A percentile compares a stretch with the other conserved stretches of the same genome.
Evolutionary conservation across 2,797 vertebrate species (phyloP).

Genomic region (Gallinago stenura): DNA sequence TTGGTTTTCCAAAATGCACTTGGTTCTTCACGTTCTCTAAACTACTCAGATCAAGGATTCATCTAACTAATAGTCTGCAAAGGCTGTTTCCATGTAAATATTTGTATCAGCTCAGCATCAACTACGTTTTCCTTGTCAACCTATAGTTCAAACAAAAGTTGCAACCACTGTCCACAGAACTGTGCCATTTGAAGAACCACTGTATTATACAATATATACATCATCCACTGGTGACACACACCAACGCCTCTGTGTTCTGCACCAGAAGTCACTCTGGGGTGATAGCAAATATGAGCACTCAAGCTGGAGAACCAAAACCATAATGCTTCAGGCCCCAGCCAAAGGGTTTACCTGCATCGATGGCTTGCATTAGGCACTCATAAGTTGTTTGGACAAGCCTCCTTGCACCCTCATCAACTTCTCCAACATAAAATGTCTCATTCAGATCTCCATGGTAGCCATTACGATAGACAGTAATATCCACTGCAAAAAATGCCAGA

Average conservation of each 20-base stretch:
- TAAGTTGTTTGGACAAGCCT: conserved; percentile 95
- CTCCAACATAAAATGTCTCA: conserved; percentile 96
- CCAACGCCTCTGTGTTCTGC: neutral
- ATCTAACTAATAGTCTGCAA: neutral
- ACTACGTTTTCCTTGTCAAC: neutral
- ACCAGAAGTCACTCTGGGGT: neutral
- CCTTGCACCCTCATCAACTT: conserved; percentile 92
- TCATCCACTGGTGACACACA: neutral
- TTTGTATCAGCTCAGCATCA: neutral
- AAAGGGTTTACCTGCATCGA: conserved; percentile 89
- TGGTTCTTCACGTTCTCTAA: neutral
- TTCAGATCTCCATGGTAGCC: conserved; percentile 99
- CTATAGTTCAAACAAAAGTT: neutral
- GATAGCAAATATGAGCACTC: neutral
- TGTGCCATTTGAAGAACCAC: neutral
- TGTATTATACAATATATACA: neutral
- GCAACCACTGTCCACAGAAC: neutral
- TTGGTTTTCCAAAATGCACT: neutral
- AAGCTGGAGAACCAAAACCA: neutral
- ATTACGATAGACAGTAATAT: conserved; percentile 97
- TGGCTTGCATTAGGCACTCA: conserved; percentile 99
- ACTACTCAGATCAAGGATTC: neutral
- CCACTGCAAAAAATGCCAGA: conserved; percentile 83
- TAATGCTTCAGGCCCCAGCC: neutral
- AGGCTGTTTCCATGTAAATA: neutral